phyloP scores from a whole-genome alignment of 2,797 vertebrate species.

The Rhabdophis nuchalis region DNA sequence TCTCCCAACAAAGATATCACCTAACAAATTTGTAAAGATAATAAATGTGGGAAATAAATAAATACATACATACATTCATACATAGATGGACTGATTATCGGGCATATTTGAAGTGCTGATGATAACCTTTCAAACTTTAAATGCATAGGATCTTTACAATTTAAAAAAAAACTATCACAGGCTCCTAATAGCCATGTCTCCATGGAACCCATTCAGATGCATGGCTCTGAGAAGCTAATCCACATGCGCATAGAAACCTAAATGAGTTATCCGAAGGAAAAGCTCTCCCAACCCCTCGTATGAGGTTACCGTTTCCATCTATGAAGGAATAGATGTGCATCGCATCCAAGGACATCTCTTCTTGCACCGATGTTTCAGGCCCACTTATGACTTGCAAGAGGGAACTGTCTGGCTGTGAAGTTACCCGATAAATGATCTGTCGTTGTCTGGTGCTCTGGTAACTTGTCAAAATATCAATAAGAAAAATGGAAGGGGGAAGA shows the following conservation, averaged over 20 bases:
- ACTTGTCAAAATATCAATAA: conserved; percentile 60
- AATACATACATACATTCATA: neutral
- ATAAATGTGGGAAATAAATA: neutral
- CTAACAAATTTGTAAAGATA: neutral
- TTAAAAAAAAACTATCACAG: neutral
- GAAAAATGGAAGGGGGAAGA: neutral
- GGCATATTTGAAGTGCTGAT: neutral
- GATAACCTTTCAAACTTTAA: neutral
- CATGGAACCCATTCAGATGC: neutral
- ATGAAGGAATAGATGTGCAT: conserved; percentile 72
- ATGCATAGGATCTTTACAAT: neutral
- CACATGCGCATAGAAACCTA: neutral
- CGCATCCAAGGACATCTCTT: conserved; percentile 71
- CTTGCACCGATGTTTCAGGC: conserved; percentile 83
- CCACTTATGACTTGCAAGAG: conserved; percentile 96
- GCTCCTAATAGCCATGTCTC: neutral
- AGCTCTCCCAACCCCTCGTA: neutral
- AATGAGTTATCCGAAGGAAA: neutral
- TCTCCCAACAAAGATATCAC: too few relatives aligned
- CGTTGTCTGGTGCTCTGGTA: conserved; percentile 74
- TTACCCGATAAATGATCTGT: conserved; percentile 78
- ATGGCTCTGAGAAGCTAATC: neutral
- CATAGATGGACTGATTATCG: neutral
- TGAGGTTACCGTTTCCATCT: conserved; percentile 71
- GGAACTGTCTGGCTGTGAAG: conserved; percentile 94